phyloP scores from a whole-genome alignment of 2,113 vertebrate species.

The Ochotona princeps region DNA sequence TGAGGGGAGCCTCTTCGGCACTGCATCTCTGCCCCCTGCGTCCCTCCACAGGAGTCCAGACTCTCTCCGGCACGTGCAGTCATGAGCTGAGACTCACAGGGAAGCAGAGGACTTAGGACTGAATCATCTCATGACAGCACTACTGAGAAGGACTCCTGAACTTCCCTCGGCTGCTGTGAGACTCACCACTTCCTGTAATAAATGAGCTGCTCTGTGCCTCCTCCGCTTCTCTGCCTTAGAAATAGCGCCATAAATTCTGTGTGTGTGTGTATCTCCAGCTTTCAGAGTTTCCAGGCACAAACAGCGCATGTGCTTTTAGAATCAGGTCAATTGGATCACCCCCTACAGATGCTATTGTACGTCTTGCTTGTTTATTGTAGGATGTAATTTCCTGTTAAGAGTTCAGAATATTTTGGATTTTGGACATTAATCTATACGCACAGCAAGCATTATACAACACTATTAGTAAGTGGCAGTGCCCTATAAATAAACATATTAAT shows the following conservation, averaged over 20 bases:
- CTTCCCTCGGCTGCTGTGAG: background rate
- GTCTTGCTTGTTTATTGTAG: background rate
- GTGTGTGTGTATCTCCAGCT: background rate
- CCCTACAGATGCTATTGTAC: background rate
- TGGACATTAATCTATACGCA: no score
- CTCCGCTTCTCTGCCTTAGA: background rate
- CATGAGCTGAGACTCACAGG: background rate
- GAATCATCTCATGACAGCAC: background rate
- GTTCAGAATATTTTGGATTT: background rate
- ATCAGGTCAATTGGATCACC: background rate
- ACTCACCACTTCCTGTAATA: background rate
- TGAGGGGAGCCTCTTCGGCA: background rate
- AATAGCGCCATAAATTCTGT: background rate
- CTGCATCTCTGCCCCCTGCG: background rate
- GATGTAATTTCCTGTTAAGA: background rate
- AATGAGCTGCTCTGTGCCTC: background rate
- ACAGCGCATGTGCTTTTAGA: background rate
- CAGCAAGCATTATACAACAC: background rate
- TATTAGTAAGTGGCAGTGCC: background rate
- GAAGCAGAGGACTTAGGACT: background rate
- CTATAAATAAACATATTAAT: background rate
- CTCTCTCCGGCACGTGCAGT: background rate
- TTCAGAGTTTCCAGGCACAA: constrained; percentile 25
- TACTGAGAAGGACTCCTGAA: background rate
- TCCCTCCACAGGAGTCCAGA: background rate